Percentiles rank a stretch among this genome's conserved stretches.
Evolutionary conservation across 2,797 vertebrate species (phyloP).

Genomic region (Moxostoma hubbsi): DNA sequence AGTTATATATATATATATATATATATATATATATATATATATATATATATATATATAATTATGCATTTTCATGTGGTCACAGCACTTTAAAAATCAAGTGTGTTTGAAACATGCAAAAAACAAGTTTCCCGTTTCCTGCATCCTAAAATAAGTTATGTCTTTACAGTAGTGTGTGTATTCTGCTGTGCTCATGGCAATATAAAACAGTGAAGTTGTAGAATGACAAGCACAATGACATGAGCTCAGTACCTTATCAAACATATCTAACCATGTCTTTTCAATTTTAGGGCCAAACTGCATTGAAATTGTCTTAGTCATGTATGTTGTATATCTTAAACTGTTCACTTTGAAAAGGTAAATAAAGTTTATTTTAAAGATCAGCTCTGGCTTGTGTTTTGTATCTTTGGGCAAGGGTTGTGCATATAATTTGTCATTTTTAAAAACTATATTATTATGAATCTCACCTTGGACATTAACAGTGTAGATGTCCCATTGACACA

Average conservation of each 20-base stretch:
- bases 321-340: constrained; percentile 83
- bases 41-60: constrained; percentile 3
- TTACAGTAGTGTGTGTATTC: constrained; percentile 56
- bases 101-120: constrained; percentile 56
- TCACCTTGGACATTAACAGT: background rate
- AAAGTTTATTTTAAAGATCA: constrained; percentile 89
- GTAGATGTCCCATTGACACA: no score
- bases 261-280: constrained; percentile 78
- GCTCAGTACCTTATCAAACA: constrained; percentile 71
- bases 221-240: constrained; percentile 73
- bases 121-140: constrained; percentile 6
- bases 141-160: constrained; percentile 51
- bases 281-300: constrained; percentile 82
- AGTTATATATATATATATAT: no score
- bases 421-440: background rate
- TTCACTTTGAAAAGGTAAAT: constrained; percentile 85
- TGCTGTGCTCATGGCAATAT: constrained; percentile 52
- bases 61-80: constrained; percentile 63
- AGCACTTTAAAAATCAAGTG: constrained; percentile 72
- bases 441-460: background rate
- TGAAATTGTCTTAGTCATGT: constrained; percentile 82
- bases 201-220: constrained; percentile 61
- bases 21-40: no score
- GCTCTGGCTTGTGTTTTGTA: constrained; percentile 20
- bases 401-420: background rate